A percentile compares a stretch with the other conserved stretches of the same genome.
Conservation (phyloP, 2,797 vertebrate species). For the Galago senegalensis region DNA sequence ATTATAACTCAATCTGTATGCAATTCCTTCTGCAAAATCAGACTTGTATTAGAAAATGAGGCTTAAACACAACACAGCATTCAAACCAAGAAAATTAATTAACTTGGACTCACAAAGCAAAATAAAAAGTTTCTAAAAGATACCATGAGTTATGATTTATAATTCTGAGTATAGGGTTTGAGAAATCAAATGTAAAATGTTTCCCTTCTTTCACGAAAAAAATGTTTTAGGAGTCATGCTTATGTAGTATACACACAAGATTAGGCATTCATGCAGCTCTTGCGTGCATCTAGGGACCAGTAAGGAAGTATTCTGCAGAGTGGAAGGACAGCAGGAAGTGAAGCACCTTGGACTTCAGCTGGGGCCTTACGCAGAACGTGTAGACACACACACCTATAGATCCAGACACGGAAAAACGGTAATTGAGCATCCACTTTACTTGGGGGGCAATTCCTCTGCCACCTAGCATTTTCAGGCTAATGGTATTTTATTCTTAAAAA, state of each 20-base stretch:
- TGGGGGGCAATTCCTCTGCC: slow-evolving; percentile 4
- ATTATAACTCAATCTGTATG: slow-evolving; percentile 64
- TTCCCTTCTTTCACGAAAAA: not conserved
- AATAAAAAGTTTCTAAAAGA: slow-evolving; percentile 46
- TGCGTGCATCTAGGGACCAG: not conserved
- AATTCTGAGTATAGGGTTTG: not conserved
- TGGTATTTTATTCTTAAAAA: slow-evolving; percentile 34
- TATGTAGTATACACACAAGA: not conserved
- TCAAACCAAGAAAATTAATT: slow-evolving; percentile 71
- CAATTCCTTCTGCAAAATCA: slow-evolving; percentile 45
- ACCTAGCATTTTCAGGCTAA: not conserved
- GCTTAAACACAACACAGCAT: slow-evolving; percentile 32
- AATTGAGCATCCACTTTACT: not conserved
- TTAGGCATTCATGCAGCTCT: not conserved
- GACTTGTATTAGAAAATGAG: slow-evolving; percentile 66
- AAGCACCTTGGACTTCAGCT: not conserved
- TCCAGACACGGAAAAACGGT: not conserved
- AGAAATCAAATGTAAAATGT: not conserved
- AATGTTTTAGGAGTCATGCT: not conserved
- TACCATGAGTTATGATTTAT: slow-evolving; percentile 10
- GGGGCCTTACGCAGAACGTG: not conserved
- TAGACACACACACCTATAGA: not conserved
- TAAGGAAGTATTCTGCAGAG: not conserved
- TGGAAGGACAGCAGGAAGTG: not conserved
- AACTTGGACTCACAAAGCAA: slow-evolving; percentile 43